Base-by-base conservation (phyloP, 2,797 vertebrate genomes). In the Orestias chungarensis region DNA sequence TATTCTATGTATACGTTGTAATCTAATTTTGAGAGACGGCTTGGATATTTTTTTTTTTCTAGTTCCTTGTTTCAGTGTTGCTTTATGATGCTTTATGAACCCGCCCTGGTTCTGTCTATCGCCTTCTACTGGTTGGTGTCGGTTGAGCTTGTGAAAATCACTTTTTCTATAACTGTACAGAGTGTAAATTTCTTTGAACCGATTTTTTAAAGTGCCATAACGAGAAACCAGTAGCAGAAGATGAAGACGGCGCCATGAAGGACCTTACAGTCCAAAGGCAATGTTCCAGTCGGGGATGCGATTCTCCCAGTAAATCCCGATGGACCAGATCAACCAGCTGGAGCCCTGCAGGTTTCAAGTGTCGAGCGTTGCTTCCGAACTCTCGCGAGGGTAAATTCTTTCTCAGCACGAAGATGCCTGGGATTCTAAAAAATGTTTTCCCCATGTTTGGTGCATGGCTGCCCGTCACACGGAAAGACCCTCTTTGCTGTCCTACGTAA, bases 131-230 rank as follows among this genome's bases (percentile, higher is more conserved):
- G 64, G 78, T 86, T 74, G 33, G 47, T 74, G 59, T 64, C 49
- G 44, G 55, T 47, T 25, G 43, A 76, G 40, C 40, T 76, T 50
- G 54, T 50, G n/a, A 78, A 76, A 49, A 27, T 43, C 14, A 38
- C 47, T 66, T 66, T 75, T 33, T 55, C 29, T 54, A 47, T 64
- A 52, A 75, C 17, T 88, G 80, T 86, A 81, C 76, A 88, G 27
- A 62, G 35, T 81, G 68, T 77, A 80, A 73, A 74, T 84, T 66
- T 83, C 27, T 69, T 23, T 44, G n/a, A 76, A 73, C 10, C 40
- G 71, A 80, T 71, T 71, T 75, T 52, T 46, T 73, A 4, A 89
- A 90, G 91, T 93, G 91, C 92, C 90, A 92, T 89, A 85, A 66
- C 52, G 74, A 25, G 72, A 68, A 70, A 17, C 38, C 59, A 25